phyloP scores from a whole-genome alignment of 2,797 vertebrate species.

The Cyprinodon diabolis region DNA sequence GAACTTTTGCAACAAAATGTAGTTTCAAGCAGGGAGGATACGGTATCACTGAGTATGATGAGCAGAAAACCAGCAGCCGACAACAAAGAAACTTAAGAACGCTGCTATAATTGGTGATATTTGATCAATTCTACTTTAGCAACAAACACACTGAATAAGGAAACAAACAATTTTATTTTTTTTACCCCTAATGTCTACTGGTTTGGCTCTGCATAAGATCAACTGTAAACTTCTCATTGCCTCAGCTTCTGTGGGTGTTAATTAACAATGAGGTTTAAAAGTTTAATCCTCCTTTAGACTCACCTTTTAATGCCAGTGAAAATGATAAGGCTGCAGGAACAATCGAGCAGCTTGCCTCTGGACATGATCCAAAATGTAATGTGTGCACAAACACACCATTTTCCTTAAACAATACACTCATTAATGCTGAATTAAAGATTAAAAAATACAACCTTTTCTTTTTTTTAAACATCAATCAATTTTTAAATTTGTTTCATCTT shows the following conservation, averaged over 20 bases:
- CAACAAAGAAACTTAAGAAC: not conserved
- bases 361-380: constrained; percentile 27
- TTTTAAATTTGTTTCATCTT: constrained; percentile 62
- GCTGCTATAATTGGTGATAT: not conserved
- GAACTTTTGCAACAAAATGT: not conserved
- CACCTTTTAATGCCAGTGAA: constrained; percentile 54
- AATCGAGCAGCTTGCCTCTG: constrained; percentile 47
- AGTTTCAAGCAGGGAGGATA: not conserved
- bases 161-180: not conserved
- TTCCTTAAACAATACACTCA: not conserved
- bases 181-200: not conserved
- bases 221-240: constrained; percentile 15
- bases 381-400: constrained; percentile 4
- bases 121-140: not conserved
- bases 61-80: not conserved
- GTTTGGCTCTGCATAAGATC: constrained; percentile 4
- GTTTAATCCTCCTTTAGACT: constrained; percentile 54
- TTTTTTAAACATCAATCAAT: constrained; percentile 33
- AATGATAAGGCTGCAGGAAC: constrained; percentile 62
- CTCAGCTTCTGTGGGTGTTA: constrained; percentile 48
- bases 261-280: constrained; percentile 71
- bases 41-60: too few relatives aligned
- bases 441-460: not conserved
- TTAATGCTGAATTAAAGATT: not conserved
- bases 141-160: not conserved